phyloP scores from a whole-genome alignment of 2,113 vertebrate genomes.

The Tachysurus fulvidraco region DNA sequence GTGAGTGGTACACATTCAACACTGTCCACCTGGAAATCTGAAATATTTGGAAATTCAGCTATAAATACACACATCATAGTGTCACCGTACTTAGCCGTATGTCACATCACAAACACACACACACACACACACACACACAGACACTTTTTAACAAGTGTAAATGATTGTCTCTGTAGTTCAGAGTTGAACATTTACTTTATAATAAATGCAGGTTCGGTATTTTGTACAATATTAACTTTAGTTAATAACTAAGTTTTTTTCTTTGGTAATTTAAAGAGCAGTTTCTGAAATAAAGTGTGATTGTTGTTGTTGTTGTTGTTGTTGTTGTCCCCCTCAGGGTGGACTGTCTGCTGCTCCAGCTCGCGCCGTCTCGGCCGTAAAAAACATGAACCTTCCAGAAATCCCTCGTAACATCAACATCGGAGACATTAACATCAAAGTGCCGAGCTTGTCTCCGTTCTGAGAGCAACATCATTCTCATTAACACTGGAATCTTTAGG shows the following conservation, averaged over 20 bases:
- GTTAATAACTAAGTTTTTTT: no score
- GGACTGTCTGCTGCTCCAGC: conserved; percentile 88
- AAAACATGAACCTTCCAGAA: conserved; percentile 94
- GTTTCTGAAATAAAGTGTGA: background rate
- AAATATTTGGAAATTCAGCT: conserved; percentile 53
- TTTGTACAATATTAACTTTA: no score
- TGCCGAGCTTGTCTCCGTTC: conserved; percentile 90
- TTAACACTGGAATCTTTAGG: background rate
- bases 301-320: background rate
- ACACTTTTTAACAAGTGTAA: background rate
- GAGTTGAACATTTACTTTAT: no score
- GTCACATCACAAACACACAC: no score
- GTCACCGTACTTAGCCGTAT: no score
- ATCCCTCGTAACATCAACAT: conserved; percentile 96
- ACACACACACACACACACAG: conserved; percentile 24
- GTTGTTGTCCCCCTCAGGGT: conserved; percentile 73
- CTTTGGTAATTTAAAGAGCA: no score
- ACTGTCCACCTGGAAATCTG: conserved; percentile 49
- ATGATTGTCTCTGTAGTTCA: background rate
- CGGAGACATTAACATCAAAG: conserved; percentile 94
- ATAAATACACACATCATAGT: conserved; percentile 54
- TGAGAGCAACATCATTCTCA: conserved; percentile 49
- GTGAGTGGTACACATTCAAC: no score
- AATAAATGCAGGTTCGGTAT: no score
- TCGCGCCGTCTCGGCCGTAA: conserved; percentile 88